Evolutionary conservation across 2,888 invertebrate genomes (phyloP).

Genomic region (Perizoma affinitatum): DNA sequence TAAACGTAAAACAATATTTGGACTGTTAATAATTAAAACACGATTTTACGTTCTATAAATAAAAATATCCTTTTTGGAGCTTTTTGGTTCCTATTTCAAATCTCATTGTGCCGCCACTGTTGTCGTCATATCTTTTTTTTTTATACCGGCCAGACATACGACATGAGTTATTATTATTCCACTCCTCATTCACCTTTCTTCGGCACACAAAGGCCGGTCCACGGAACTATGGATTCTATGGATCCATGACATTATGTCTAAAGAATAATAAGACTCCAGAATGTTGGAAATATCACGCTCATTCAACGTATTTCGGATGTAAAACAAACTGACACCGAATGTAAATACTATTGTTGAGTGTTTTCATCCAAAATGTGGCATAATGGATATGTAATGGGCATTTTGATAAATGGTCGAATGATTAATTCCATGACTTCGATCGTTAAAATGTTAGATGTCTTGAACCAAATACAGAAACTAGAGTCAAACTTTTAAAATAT

Average conservation of each 20-base stretch:
- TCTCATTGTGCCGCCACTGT: conserved; percentile 66
- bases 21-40: not conserved
- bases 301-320: conserved; percentile 80
- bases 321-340: conserved; percentile 84
- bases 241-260: conserved; percentile 73
- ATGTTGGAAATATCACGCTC: conserved; percentile 76
- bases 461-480: too few species aligned
- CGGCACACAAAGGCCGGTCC: conserved; percentile 67
- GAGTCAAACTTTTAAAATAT: too few species aligned
- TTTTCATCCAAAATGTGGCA: conserved; percentile 76
- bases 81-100: conserved; percentile 53
- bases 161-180: conserved; percentile 77
- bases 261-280: conserved; percentile 68
- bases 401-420: conserved; percentile 68
- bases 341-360: conserved; percentile 81
- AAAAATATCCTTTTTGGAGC: not conserved
- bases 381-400: conserved; percentile 77
- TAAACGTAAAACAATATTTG: too few species aligned
- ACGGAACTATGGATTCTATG: conserved; percentile 77
- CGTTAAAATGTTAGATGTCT: not conserved
- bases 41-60: not conserved
- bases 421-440: conserved; percentile 45
- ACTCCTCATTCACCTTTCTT: conserved; percentile 77
- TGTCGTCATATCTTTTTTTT: conserved; percentile 67
- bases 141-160: conserved; percentile 70